Evolutionary conservation across 53 echinoderm and acorn worm species (phyloP), one percentile per base, ranked within the genome.

Genomic region (Apostichopus leukothele): DNA sequence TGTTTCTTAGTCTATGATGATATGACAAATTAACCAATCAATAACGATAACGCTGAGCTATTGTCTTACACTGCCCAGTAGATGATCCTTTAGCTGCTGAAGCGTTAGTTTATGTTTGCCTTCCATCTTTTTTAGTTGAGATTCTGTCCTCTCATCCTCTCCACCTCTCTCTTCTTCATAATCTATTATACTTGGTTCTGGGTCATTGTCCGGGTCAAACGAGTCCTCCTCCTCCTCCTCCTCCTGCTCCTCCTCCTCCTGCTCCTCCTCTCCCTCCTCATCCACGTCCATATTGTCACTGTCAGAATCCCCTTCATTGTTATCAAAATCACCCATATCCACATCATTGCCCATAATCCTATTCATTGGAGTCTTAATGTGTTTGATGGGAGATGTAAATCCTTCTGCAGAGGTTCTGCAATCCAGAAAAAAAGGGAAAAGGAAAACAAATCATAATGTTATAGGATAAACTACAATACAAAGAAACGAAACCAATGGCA

Each of bases 51-150:
- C 25, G 25, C 0, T 39, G 39, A 57, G 10, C 8, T 57, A 57
- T 74, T 74, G 20, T 95, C 97, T 95, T 90, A 97, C 97, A 91
- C 92, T 92, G 18, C 97, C 95, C 12, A 97, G 87, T 50, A 97
- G 76, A 75, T 94, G 92, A 50, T 97, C 98, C 78, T 97, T 97
- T 53, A 97, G 89, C 76, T 97, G 95, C 80, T 97, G 98, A n/a
- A 97, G 94, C 1, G 94, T 97, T 80, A 95, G 89, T 9, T 94
- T 89, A 66, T 95, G 98, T 52, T 91, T 94, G 23, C 90, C 95
- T 60, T 93, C 98, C 57, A 97, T 93, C 88, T 95, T 87, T 85
- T 93, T 88, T 61, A 97, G 81, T 53, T 95, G 95, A 60, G 95
- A 92, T 89, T 94, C 98, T 21, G 95, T 95, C 16, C 94, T 86